A percentile compares a stretch with the other conserved stretches of the same genome.
Conservation (phyloP, 2,888 invertebrate species). For the Clusia tigrina region DNA sequence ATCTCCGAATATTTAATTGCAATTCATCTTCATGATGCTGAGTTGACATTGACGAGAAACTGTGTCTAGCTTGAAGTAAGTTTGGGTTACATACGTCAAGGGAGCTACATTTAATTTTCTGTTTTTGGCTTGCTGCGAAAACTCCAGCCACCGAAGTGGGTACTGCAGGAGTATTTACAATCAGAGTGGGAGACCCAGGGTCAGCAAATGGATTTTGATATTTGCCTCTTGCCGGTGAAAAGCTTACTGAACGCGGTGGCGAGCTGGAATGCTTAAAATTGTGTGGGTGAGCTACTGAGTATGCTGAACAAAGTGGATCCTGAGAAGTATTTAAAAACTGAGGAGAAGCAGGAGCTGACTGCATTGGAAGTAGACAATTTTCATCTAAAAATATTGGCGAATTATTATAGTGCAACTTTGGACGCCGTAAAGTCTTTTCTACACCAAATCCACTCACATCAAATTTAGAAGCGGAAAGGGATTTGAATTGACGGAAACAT, state of each 20-base stretch:
- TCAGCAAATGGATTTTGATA: constrained; percentile 41
- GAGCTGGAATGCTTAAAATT: constrained; percentile 31
- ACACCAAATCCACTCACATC: constrained; percentile 34
- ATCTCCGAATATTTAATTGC: constrained; percentile 59
- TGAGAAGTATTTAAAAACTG: constrained; percentile 43
- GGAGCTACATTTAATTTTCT: constrained; percentile 40
- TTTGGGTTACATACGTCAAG: constrained; percentile 53
- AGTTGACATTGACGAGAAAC: constrained; percentile 54
- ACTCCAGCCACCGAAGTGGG: constrained; percentile 28
- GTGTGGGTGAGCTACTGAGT: constrained; percentile 34
- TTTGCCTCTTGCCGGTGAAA: constrained; percentile 47
- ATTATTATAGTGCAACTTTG: constrained; percentile 39
- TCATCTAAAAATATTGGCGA: constrained; percentile 34
- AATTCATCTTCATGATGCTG: constrained; percentile 55
- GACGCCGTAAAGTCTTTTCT: constrained; percentile 39
- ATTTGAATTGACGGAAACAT: constrained; percentile 47
- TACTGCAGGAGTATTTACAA: constrained; percentile 28
- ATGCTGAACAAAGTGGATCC: constrained; percentile 41
- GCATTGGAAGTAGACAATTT: constrained; percentile 34
- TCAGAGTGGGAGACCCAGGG: constrained; percentile 6
- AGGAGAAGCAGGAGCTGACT: constrained; percentile 57
- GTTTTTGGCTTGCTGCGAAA: constrained; percentile 16
- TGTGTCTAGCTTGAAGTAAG: constrained; percentile 57
- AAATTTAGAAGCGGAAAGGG: constrained; percentile 48
- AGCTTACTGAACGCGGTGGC: constrained; percentile 45